Percentiles rank a stretch among this genome's conserved stretches.
phyloP scores from a whole-genome alignment of 2,797 vertebrate species.

The Sebastes steindachneri region DNA sequence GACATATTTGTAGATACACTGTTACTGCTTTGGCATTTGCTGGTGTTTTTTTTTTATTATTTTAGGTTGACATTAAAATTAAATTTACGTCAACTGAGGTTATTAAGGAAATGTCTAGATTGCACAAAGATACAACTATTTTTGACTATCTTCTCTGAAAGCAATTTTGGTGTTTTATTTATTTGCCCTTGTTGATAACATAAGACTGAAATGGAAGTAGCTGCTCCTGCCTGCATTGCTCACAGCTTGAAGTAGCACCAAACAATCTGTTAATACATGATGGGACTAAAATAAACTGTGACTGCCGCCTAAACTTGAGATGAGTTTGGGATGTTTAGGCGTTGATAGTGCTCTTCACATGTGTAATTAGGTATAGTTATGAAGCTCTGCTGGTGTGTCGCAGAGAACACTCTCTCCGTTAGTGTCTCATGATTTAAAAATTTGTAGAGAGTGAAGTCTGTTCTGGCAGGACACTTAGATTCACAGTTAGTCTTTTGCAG shows the following conservation, averaged over 20 bases:
- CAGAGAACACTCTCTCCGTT: background rate
- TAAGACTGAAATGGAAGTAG: background rate
- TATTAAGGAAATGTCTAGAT: background rate
- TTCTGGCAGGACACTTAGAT: background rate
- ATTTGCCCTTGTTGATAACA: background rate
- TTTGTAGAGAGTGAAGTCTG: background rate
- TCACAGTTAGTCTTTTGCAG: background rate
- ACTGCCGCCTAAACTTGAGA: background rate
- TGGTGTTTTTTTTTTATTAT: background rate
- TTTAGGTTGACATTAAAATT: conserved; percentile 2
- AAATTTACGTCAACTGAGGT: background rate
- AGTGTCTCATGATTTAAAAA: background rate
- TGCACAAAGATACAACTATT: background rate
- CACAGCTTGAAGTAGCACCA: conserved; percentile 25
- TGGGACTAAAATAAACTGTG: conserved; percentile 14
- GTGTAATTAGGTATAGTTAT: conserved; percentile 8
- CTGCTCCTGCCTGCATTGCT: conserved; percentile 1
- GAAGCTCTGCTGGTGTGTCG: background rate
- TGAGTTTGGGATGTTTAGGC: background rate
- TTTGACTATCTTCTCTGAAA: background rate
- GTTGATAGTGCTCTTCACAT: background rate
- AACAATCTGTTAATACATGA: conserved; percentile 44
- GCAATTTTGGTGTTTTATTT: background rate
- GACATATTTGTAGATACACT: background rate
- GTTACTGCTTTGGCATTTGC: conserved; percentile 16